Base-by-base conservation (phyloP, 2,888 invertebrate species). In the Melinaea menophilus region DNA sequence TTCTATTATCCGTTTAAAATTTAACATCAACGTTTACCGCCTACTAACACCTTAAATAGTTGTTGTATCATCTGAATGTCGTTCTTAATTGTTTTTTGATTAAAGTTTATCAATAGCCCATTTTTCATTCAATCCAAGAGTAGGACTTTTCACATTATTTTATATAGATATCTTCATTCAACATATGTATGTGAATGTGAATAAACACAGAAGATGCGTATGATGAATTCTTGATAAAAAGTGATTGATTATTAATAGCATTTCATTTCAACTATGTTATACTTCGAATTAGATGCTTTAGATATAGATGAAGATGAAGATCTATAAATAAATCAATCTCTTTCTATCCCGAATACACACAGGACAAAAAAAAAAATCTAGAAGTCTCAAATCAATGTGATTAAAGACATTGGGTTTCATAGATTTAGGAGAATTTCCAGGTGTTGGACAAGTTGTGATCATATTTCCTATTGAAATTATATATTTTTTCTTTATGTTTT, bases 211-310 rank as follows among this genome's bases (percentile, higher is more conserved):
- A 66, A 12, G 77, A 61, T 45, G 65, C 67, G 34, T 73, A 65
- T 7, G 72, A 70, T n/a, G 69, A 71, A 61, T 82, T 79, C 69
- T 79, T 80, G 64, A 79, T 78, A 56, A 80, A 75, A 81, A 75
- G 56, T 78, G 76, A 59, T 82, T 78, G 63, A 85, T 84, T 31
- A 83, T 79, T n/a, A 78, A 80, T 47, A 83, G 71, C 79, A 86
- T 84, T 73, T 88, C 85, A 58, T 88, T 80, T 85, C 85, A 58
- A 84, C 83, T 2, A 79, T 67, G 62, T 86, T 84, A 0, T 74
- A 78, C 75, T 83, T 84, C 37, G 83, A 78, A 71, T 86, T 80
- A 45, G 71, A 64, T 31, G 54, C 72, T 59, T 71, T 71, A 22
- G 34, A 22, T 22, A 22, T 22, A 22, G 22, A 22, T 22, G 22